Evolutionary conservation across 2,113 vertebrate species (phyloP).

Genomic region (Hippocampus comes): DNA sequence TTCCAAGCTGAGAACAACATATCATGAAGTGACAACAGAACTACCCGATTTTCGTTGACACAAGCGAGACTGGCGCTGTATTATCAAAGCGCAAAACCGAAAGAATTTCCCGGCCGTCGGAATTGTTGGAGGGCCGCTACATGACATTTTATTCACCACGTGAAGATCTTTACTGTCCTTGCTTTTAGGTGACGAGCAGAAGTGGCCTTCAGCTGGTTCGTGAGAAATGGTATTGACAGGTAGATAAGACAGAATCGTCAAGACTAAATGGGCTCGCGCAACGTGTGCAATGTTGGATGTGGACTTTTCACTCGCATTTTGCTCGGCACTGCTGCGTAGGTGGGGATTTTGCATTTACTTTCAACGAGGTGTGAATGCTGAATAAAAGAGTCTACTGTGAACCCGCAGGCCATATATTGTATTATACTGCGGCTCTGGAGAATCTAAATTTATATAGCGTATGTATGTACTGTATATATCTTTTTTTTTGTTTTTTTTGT

Average conservation of each 20-base stretch:
- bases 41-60: slow-evolving; percentile 25
- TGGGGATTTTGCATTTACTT: slow-evolving; percentile 21
- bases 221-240: background rate
- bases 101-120: slow-evolving; percentile 29
- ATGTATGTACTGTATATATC: slow-evolving; percentile 2
- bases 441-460: slow-evolving; percentile 37
- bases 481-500: slow-evolving; percentile 5
- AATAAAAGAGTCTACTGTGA: slow-evolving; percentile 13
- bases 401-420: slow-evolving; percentile 23
- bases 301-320: background rate
- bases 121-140: slow-evolving; percentile 23
- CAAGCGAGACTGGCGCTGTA: slow-evolving; percentile 7
- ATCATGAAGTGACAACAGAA: slow-evolving; percentile 37
- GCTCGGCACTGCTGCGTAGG: slow-evolving; percentile 12
- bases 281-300: background rate
- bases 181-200: slow-evolving; percentile 21
- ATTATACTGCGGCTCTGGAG: slow-evolving; percentile 27
- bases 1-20: slow-evolving; percentile 20
- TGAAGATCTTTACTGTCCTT: slow-evolving; percentile 19
- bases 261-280: background rate
- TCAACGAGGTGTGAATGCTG: slow-evolving; percentile 17
- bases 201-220: background rate
- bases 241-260: background rate
- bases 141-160: slow-evolving; percentile 18
- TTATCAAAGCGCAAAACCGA: background rate